Conservation (phyloP, 2,113 vertebrate species). For the Tautogolabrus adspersus region DNA sequence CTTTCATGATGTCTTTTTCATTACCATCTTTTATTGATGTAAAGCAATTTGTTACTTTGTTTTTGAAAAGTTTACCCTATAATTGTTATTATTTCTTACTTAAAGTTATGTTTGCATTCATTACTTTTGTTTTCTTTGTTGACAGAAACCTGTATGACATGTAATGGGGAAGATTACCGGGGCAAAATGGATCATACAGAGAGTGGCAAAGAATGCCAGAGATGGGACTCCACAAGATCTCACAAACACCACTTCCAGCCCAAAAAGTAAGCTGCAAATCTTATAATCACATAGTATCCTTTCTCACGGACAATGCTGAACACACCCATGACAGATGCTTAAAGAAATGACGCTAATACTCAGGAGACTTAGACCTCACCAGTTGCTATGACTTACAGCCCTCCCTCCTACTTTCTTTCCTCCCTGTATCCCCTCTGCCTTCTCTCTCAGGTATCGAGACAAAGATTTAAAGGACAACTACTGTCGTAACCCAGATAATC, state of each 20-base stretch:
- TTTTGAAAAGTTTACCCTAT: too few relatives aligned
- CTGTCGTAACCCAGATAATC: slow-evolving; percentile 96
- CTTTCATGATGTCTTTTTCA: too few relatives aligned
- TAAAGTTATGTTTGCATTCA: too few relatives aligned
- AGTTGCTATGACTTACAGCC: slow-evolving; percentile 55
- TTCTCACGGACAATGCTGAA: slow-evolving; percentile 43
- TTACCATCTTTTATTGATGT: too few relatives aligned
- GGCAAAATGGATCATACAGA: slow-evolving; percentile 95
- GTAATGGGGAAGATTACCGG: slow-evolving; percentile 93
- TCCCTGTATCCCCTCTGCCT: slow-evolving; percentile 20
- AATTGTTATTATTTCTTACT: too few relatives aligned
- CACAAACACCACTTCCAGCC: slow-evolving; percentile 92
- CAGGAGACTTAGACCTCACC: slow-evolving; percentile 47
- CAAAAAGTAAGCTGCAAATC: slow-evolving; percentile 87
- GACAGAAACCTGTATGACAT: slow-evolving; percentile 92
- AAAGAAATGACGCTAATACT: slow-evolving; percentile 48
- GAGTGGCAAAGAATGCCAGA: slow-evolving; percentile 93
- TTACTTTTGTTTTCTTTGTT: slow-evolving; percentile 40
- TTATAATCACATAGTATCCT: slow-evolving; percentile 20
- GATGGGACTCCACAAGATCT: slow-evolving; percentile 93
- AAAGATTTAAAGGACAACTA: slow-evolving; percentile 98
- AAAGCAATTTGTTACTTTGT: too few relatives aligned
- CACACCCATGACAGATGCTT: slow-evolving; percentile 54
- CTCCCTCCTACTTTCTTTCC: slow-evolving; percentile 50
- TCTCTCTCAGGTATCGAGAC: slow-evolving; percentile 89